Conservation (phyloP, 2,888 invertebrate genomes). For the Pandemis cinnamomeana region DNA sequence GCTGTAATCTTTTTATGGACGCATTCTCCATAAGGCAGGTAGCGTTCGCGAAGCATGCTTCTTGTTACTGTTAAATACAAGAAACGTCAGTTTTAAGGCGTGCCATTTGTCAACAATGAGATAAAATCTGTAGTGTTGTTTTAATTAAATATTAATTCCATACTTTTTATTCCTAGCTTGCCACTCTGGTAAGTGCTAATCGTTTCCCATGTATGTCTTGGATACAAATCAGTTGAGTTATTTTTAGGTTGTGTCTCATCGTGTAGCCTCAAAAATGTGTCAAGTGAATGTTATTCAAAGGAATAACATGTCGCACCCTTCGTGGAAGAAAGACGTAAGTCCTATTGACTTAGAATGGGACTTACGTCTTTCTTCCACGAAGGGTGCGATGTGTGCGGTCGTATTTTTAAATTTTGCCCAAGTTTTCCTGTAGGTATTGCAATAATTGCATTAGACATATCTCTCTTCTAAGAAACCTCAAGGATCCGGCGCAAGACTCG, state of each 20-base stretch:
- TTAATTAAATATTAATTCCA: slow-evolving; percentile 24
- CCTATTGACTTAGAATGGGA: no score
- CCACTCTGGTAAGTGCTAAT: slow-evolving; percentile 13
- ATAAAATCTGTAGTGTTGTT: slow-evolving; percentile 5
- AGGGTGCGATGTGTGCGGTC: slow-evolving; percentile 2
- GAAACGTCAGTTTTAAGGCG: slow-evolving; percentile 19
- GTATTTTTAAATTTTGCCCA: slow-evolving; percentile 31
- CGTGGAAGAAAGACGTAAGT: no score
- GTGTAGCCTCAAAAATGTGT: slow-evolving; percentile 27
- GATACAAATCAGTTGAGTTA: slow-evolving; percentile 14
- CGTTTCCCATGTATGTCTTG: not conserved
- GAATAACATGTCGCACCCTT: no score
- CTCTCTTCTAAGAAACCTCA: slow-evolving; percentile 41
- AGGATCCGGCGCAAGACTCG: slow-evolving; percentile 29
- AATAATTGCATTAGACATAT: slow-evolving; percentile 28
- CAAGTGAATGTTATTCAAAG: slow-evolving; percentile 29
- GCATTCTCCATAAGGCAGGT: slow-evolving; percentile 49
- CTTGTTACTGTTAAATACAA: slow-evolving; percentile 23
- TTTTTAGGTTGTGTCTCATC: slow-evolving; percentile 19
- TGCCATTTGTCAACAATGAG: slow-evolving; percentile 4
- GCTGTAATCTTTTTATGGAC: slow-evolving; percentile 51
- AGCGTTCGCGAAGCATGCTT: slow-evolving; percentile 37
- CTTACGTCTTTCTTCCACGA: no score
- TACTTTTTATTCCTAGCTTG: slow-evolving; percentile 15
- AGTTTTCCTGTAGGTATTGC: slow-evolving; percentile 39